These are phyloP conservation scores for Nothocercus nigrocapillus DNA, from an alignment of 2,113 vertebrate genomes.

Conservation along the genomic window DNA sequence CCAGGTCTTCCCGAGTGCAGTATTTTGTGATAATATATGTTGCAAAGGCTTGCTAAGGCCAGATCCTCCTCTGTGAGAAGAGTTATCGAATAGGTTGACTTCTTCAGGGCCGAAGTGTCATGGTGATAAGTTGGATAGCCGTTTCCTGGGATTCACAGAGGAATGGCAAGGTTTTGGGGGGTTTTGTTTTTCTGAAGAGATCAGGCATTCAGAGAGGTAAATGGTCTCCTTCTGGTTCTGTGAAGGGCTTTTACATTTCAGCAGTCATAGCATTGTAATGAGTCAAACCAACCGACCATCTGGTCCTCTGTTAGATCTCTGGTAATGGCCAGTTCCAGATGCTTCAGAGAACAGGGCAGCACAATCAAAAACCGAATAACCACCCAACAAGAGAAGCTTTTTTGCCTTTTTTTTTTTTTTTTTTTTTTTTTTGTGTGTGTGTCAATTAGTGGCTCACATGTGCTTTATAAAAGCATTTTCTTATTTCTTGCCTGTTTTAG, in stretches of 20 bases:
- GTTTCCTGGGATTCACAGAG: background rate
- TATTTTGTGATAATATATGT: background rate
- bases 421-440: background rate
- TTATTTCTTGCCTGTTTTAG: background rate
- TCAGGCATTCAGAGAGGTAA: constrained; percentile 54
- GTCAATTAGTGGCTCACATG: background rate
- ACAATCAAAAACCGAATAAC: constrained; percentile 22
- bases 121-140: background rate
- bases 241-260: constrained; percentile 66
- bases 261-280: constrained; percentile 52
- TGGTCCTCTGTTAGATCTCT: constrained; percentile 65
- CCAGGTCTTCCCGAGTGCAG: background rate
- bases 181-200: background rate
- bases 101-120: fast-evolving
- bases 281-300: constrained; percentile 64
- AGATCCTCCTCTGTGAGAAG: background rate
- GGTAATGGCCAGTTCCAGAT: constrained; percentile 66
- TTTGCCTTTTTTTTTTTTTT: background rate
- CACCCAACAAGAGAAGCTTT: background rate
- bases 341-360: constrained; percentile 22
- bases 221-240: constrained; percentile 62
- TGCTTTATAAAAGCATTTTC: background rate
- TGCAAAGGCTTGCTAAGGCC: background rate
- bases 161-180: background rate
- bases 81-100: background rate